phyloP scores from a whole-genome alignment of 2,888 invertebrate species.

The Phoronis australis region DNA sequence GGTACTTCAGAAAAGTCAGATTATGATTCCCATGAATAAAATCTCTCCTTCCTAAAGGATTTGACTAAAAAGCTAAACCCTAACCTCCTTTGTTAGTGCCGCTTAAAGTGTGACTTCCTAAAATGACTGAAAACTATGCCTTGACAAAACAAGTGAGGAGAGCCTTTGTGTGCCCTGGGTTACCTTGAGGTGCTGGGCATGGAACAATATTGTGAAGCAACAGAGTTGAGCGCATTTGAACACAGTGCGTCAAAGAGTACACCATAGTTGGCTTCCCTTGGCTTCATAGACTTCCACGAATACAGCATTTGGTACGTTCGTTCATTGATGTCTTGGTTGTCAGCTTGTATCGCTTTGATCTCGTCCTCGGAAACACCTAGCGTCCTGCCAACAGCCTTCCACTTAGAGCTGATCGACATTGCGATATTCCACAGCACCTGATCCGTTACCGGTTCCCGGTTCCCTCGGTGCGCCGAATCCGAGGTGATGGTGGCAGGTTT shows the following conservation, averaged over 20 bases:
- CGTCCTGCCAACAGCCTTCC: slow-evolving; percentile 28
- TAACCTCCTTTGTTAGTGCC: no score
- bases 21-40: no score
- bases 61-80: no score
- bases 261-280: slow-evolving; percentile 29
- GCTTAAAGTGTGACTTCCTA: no score
- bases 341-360: slow-evolving; percentile 23
- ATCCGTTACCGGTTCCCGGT: slow-evolving; percentile 15
- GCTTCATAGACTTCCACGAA: slow-evolving; percentile 26
- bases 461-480: not conserved
- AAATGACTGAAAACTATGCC: no score
- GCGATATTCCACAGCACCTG: slow-evolving; percentile 31
- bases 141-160: no score
- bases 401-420: slow-evolving; percentile 18
- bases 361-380: slow-evolving; percentile 24
- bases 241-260: slow-evolving; percentile 23
- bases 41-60: no score
- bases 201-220: slow-evolving; percentile 17
- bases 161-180: no score
- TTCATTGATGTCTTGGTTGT: slow-evolving; percentile 27
- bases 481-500: not conserved
- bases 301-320: slow-evolving; percentile 36
- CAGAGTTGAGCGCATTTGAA: slow-evolving; percentile 25
- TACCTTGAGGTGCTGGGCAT: not conserved
- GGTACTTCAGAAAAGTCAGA: no score